Conservation (phyloP, 2,888 invertebrate genomes). For the Epinotia brunnichana region DNA sequence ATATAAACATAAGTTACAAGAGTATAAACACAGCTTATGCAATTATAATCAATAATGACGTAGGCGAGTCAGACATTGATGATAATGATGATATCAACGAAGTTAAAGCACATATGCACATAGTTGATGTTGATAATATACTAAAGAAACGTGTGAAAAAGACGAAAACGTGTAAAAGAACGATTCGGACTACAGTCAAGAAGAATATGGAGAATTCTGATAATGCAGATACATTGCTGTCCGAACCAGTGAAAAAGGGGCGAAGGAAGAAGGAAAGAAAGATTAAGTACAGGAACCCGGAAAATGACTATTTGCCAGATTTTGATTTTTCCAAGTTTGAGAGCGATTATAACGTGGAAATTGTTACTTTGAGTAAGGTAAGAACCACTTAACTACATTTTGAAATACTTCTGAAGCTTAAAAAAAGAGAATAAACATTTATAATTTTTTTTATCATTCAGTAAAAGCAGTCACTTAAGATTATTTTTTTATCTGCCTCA, state of each 20-base stretch:
- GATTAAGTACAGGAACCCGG: not conserved
- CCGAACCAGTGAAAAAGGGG: too few relatives aligned
- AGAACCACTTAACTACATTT: not conserved
- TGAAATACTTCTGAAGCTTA: too few relatives aligned
- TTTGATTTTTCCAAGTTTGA: conserved; percentile 31
- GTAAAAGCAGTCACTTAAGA: too few relatives aligned
- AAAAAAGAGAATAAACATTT: too few relatives aligned
- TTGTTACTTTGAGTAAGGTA: conserved; percentile 35
- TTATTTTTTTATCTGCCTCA: too few relatives aligned
- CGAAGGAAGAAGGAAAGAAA: not conserved
- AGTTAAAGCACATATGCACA: not conserved
- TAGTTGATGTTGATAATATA: not conserved
- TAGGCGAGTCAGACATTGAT: not conserved
- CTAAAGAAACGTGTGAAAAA: conserved; percentile 4
- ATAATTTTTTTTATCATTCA: too few relatives aligned
- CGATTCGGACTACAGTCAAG: not conserved
- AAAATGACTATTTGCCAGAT: conserved; percentile 29
- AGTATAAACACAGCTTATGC: not conserved
- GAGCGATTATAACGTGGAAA: conserved; percentile 8
- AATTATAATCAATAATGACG: too few relatives aligned
- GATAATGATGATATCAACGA: not conserved
- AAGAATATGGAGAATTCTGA: not conserved
- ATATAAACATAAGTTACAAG: not conserved
- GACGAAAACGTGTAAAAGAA: not conserved
- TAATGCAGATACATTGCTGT: not conserved